These are phyloP conservation scores for Melanotaenia duboulayi DNA, from an alignment of 2,113 vertebrate species.

Conservation along the genomic window DNA sequence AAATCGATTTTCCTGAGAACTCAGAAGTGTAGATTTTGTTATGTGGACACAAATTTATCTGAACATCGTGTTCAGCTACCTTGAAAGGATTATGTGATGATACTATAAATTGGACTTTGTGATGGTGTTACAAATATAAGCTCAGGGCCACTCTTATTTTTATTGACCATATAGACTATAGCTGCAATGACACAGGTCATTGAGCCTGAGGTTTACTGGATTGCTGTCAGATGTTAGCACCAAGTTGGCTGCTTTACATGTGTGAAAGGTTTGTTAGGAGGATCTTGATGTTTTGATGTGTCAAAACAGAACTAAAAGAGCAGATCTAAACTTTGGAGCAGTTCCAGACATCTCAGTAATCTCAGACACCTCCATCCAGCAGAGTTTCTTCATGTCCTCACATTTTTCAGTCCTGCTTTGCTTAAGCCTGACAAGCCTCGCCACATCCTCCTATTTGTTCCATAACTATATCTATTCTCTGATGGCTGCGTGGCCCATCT, in stretches of 20 bases:
- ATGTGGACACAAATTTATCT: conserved; percentile 45
- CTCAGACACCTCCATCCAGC: conserved; percentile 2
- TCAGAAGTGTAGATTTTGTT: conserved; percentile 61
- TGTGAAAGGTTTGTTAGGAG: conserved; percentile 19
- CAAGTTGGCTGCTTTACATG: conserved; percentile 15
- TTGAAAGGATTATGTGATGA: conserved; percentile 50
- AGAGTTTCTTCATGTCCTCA: conserved; percentile 20
- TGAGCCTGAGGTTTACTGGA: conserved; percentile 53
- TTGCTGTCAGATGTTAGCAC: conserved; percentile 57
- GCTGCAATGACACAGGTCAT: conserved; percentile 60
- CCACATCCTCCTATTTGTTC: conserved; percentile 40
- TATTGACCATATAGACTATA: conserved; percentile 63
- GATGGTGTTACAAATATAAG: conserved; percentile 46
- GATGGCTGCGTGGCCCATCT: conserved; percentile 30
- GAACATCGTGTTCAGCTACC: conserved; percentile 51
- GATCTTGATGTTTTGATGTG: conserved; percentile 7
- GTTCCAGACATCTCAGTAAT: conserved; percentile 9
- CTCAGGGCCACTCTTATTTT: conserved; percentile 51
- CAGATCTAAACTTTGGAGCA: conserved; percentile 1
- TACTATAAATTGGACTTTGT: conserved; percentile 55
- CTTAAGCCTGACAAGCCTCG: conserved; percentile 22
- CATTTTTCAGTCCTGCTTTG: conserved; percentile 27
- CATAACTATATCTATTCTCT: conserved; percentile 30
- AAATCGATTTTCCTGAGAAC: conserved; percentile 36
- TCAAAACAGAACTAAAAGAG: conserved; percentile 10